These are phyloP conservation scores for mouse (Mus musculus) DNA, from an alignment of 2,113 vertebrate genomes.

Conservation along the genomic window DNA sequence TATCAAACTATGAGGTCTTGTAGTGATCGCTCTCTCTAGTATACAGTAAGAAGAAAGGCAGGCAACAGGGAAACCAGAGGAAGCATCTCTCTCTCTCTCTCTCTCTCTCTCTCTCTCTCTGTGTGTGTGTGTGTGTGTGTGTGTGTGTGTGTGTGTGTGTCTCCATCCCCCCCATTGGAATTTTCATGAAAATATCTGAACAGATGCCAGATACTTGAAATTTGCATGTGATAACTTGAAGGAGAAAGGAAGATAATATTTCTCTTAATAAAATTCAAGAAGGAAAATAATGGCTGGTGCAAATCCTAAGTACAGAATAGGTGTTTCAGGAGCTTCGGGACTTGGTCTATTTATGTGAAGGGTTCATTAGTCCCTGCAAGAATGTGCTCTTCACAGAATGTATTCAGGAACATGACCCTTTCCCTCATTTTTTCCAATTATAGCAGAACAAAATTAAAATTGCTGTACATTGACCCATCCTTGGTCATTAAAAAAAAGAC, in stretches of 20 bases:
- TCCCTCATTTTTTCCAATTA: not conserved
- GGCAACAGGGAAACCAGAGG: not conserved
- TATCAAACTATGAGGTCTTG: not conserved
- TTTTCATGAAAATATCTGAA: slow-evolving; percentile 34
- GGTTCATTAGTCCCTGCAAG: not conserved
- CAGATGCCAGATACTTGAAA: not conserved
- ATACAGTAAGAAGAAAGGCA: not conserved
- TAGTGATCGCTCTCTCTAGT: not conserved
- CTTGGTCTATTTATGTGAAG: not conserved
- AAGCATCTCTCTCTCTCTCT: not conserved
- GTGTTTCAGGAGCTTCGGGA: not conserved
- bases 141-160: too few relatives aligned
- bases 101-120: not conserved
- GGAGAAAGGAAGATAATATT: not conserved
- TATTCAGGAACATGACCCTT: slow-evolving; percentile 2
- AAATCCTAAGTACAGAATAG: slow-evolving; percentile 12
- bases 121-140: not conserved
- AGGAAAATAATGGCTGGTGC: not conserved
- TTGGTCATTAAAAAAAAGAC: not conserved
- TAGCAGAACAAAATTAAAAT: slow-evolving; percentile 42
- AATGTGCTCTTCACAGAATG: not conserved
- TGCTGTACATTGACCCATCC: not conserved
- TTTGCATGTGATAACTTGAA: not conserved
- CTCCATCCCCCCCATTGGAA: not conserved
- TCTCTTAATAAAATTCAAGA: slow-evolving; percentile 25